Evolutionary conservation across 2,888 invertebrate species (phyloP), one percentile per base, ranked within the genome.

Genomic region (Melangyna quadrimaculata): DNA sequence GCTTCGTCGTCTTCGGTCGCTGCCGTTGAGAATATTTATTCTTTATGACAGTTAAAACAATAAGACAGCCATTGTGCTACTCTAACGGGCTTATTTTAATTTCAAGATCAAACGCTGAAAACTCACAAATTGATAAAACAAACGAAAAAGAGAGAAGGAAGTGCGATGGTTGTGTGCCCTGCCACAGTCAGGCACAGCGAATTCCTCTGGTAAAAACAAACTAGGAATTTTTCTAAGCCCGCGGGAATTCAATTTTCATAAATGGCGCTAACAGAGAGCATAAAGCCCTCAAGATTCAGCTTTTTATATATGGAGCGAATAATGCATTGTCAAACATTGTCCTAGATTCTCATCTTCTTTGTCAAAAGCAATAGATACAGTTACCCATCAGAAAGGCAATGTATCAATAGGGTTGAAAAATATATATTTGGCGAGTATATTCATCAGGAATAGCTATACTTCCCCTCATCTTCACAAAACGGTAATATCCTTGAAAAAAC

Each of bases 1-100:
- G 48, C 14, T 17, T 67, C 29, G 55, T 37, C 27, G 63, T 37
- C 53, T 27, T 55, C 29, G 27, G 55, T 57, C 32, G 19, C 19
- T 29, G 63, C 51, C 51, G 45, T 63, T 57, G 67, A 61, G 17
- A 77, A 81, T 81, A 81, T 81, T n/a, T 81, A 86, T 86, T 81
- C 81, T 86, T 86, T 86, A 86, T 86, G 81, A 86, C 86, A 78
- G 86, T 81, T 78, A 81, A 86, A 81, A 86, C 81, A 86, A 86
- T 81, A 80, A 86, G 72, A 80, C 84, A 77, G 19, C 45, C 74
- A 40, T 63, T 70, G 57, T 40, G 35, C 63, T 71, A 32, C 73
- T 69, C 63, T 70, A 74, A 14, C 51, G 74, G 81, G 81, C 78
- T 71, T 73, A 86, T 81, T 81, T 86, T 86, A 86, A 86, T 86